Evolutionary conservation across 2,113 vertebrate species (phyloP).

Genomic region (Tachuris rubrigastra): DNA sequence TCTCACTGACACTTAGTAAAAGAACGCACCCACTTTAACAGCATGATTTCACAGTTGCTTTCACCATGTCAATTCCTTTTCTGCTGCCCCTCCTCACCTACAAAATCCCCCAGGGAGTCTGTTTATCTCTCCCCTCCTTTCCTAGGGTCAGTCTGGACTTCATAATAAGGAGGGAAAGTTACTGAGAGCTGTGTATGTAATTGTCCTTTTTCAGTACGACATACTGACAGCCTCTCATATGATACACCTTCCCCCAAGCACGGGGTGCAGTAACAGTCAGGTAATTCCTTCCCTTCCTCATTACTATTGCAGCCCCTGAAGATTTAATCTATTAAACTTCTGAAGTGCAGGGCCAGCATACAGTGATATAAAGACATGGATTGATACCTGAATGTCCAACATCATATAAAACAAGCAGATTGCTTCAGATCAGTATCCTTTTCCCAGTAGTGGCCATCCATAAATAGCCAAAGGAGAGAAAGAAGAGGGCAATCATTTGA

Average conservation of each 20-base stretch:
- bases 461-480: background rate
- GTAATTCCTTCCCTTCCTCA: background rate
- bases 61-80: background rate
- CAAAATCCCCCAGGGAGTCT: background rate
- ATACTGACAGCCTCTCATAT: fast-evolving
- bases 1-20: background rate
- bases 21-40: background rate
- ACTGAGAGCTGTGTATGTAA: background rate
- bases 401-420: background rate
- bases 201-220: too few species aligned
- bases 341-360: background rate
- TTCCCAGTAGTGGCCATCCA: background rate
- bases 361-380: background rate
- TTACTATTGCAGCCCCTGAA: background rate
- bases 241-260: background rate
- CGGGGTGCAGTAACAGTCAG: background rate
- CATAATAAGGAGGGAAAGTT: background rate
- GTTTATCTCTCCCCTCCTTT: background rate
- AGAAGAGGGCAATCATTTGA: background rate
- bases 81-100: background rate
- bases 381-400: background rate
- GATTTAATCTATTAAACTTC: background rate
- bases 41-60: background rate
- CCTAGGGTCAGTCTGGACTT: background rate
- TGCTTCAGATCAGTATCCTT: background rate